Evolutionary conservation across 1,140 invertebrate species (phyloP), one percentile per base, ranked within the genome.

Genomic region (Megalopta genalis): DNA sequence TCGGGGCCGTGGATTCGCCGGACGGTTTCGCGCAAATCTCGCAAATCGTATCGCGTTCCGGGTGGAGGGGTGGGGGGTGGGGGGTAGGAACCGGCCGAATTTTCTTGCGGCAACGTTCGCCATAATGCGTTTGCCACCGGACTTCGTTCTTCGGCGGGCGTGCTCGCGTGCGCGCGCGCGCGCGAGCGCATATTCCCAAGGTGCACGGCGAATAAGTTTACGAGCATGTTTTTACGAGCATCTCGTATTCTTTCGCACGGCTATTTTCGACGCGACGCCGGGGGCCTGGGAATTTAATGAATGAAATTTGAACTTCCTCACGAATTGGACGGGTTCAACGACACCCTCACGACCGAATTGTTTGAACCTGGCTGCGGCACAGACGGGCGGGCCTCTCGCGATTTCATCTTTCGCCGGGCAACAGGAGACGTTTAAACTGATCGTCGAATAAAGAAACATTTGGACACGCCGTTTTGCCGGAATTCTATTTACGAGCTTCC

Each of bases 221-320:
- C 73, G 73, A 64, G 23, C 65, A 3, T 49, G 79, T 81, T 76
- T 81, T 81, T 81, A 81, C 73, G 72, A 77, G 79, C 79, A 80
- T 52, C 73, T 63, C 64, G 66, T 76, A 68, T 69, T 76, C 78
- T 76, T 80, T 80, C 73, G 59, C 74, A 77, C 73, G 74, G 73
- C 62, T 81, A 81, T 81, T 81, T 81, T 71, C 73, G 73, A 76
- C 59, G 65, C 57, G 66, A 69, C 79, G 74, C 49, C 66, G 65
- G 65, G 27, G 72, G 65, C 49, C 78, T 49, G 59, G 16, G 66
- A 54, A 81, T 81, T 81, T 81, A 77, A 81, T 81, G 79, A 81
- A 81, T 81, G 79, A 81, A 81, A 81, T 80, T 80, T 76, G 57
- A 70, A 81, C 73, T 70, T 76, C 66, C 60, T 64, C 74, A 59